Evolutionary conservation across 2,888 invertebrate genomes (phyloP).

Genomic region (Galerucella nymphaeae): DNA sequence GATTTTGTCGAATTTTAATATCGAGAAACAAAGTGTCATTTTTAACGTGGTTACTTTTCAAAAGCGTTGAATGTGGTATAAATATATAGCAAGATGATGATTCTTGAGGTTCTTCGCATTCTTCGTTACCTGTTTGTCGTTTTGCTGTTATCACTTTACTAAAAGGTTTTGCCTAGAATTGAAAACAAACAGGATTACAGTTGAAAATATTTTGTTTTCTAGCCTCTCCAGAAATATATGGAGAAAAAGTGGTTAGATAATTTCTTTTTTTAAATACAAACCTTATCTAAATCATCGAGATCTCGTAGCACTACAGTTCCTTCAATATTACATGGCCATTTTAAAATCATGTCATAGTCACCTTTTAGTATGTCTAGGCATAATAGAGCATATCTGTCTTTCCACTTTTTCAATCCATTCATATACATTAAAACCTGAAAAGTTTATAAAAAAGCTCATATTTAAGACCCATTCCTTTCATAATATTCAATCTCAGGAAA

Average conservation of each 20-base stretch:
- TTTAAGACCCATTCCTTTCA: too few species aligned
- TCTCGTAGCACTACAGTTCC: slow-evolving; percentile 75
- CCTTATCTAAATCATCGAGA: slow-evolving; percentile 60
- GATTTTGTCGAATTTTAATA: slow-evolving; percentile 61
- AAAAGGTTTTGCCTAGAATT: slow-evolving; percentile 71
- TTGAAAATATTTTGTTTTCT: too few species aligned
- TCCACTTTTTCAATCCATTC: slow-evolving; percentile 83
- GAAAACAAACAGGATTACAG: slow-evolving; percentile 1
- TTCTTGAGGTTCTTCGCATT: slow-evolving; percentile 63
- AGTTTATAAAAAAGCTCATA: too few species aligned
- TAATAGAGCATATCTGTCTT: slow-evolving; percentile 77
- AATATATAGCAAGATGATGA: slow-evolving; percentile 72
- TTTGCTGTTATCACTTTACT: slow-evolving; percentile 72
- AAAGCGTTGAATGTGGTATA: slow-evolving; percentile 73
- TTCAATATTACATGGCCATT: slow-evolving; percentile 79
- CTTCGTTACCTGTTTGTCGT: slow-evolving; percentile 64
- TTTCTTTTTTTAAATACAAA: slow-evolving; percentile 41
- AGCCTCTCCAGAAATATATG: too few species aligned
- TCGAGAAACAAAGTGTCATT: slow-evolving; percentile 73
- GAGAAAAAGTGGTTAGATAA: too few species aligned
- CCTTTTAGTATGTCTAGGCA: slow-evolving; percentile 77
- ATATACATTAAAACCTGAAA: slow-evolving; percentile 74
- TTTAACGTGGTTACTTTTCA: slow-evolving; percentile 71
- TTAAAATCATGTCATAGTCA: slow-evolving; percentile 76
- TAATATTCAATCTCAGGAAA: too few species aligned